Evolutionary conservation across 1,140 invertebrate species (phyloP), one percentile per base, ranked within the genome.

Genomic region (Hyposmocoma kahamanoa): DNA sequence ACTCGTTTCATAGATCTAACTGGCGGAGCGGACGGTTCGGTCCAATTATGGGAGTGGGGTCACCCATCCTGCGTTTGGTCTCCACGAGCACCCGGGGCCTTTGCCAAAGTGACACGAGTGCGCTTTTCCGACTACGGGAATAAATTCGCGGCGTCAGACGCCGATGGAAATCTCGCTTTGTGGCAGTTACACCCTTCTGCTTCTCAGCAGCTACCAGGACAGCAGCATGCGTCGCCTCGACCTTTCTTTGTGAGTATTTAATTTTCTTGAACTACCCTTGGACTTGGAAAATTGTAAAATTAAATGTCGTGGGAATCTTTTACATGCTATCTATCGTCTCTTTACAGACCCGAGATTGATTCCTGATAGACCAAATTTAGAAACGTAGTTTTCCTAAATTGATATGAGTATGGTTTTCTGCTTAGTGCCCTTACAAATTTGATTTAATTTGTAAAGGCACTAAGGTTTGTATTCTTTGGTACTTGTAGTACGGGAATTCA

Each of bases 1-100:
- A n/a, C n/a, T 46, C 19, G 19, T 21, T 28, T 10, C 22, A 13
- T 15, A 85, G 96, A 99, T 88, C 83, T 99, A 59, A 98, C 96
- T 43, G 98, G 98, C 46, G 95, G 96, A 44, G 95, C 98, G 76
- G 98, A 99, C 89, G 98, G 98, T 9, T 98, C 97, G 1, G 98
- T 99, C 3, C 92, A 95, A 55, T 89, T 99, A 50, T 99, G 97
- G 97, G 97, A 99, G 87, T 99, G 97, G 97, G 95, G 95, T 17
- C 97, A 98, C 81, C 90, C 92, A 24, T 93, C 96, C 50, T 92
- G 95, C 10, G 93, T 99, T 6, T 93, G 96, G 62, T 93, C 93
- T 28, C 95, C 97, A 3, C 89, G 97, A 45, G 92, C 96, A 19
- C 90, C 97, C 0, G 97, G 97, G 18, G 93, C 94, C 4, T 90